These are phyloP conservation scores for Astropecten irregularis DNA, from an alignment of 53 echinoderm and acorn worm species.

Conservation along the genomic window DNA sequence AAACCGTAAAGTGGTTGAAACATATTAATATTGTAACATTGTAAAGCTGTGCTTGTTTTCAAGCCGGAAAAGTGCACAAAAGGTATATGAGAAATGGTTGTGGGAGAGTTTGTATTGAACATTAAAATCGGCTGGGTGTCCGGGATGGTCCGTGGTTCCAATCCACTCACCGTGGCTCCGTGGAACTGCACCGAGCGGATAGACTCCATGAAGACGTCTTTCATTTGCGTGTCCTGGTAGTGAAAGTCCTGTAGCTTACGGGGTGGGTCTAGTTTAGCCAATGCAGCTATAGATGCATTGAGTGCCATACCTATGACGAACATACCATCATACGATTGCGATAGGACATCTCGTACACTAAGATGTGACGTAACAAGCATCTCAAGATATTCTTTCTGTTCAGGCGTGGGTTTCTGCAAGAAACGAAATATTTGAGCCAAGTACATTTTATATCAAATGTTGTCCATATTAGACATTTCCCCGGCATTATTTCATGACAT, in stretches of 20 bases:
- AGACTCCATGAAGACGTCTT: constrained; percentile 18
- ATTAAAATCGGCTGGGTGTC: too few species aligned
- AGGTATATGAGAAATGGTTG: too few species aligned
- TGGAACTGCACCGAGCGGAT: constrained; percentile 47
- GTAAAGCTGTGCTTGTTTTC: too few species aligned
- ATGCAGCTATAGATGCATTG: constrained; percentile 49
- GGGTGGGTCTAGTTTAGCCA: constrained; percentile 32
- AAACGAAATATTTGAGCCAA: not conserved
- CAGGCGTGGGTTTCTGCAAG: constrained; percentile 42
- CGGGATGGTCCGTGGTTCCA: too few species aligned
- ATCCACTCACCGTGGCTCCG: constrained; percentile 70
- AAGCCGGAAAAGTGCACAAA: too few species aligned
- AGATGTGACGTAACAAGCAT: constrained; percentile 15
- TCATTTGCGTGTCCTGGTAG: constrained; percentile 42
- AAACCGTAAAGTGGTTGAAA: too few species aligned
- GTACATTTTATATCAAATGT: too few species aligned
- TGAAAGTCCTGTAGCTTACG: constrained; percentile 38
- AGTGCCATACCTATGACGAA: constrained; percentile 62
- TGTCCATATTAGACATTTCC: not conserved
- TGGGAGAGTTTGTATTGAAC: too few species aligned
- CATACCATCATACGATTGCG: constrained; percentile 65
- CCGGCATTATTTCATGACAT: not conserved
- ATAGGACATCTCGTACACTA: constrained; percentile 24
- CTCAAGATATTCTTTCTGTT: constrained; percentile 50
- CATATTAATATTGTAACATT: too few species aligned